These are phyloP conservation scores for Australoheros facetus DNA, from an alignment of 2,797 vertebrate species.

Conservation along the genomic window DNA sequence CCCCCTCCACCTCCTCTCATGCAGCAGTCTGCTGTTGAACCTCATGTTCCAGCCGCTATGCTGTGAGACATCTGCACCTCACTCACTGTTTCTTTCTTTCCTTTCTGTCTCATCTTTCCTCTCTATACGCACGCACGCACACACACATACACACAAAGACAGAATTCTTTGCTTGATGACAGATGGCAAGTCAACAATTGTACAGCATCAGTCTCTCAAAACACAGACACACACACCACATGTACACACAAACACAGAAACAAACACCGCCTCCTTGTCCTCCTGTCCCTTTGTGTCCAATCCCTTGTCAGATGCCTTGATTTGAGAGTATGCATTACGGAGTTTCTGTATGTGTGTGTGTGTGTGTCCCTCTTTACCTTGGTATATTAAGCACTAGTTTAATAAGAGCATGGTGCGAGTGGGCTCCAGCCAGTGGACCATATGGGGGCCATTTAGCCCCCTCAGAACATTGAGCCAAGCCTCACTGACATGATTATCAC, in stretches of 20 bases:
- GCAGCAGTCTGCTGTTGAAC: slow-evolving; percentile 87
- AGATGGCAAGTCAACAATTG: slow-evolving; percentile 99
- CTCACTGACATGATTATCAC: slow-evolving; percentile 93
- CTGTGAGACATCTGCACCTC: slow-evolving; percentile 77
- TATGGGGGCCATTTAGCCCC: slow-evolving; percentile 97
- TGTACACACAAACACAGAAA: slow-evolving; percentile 45
- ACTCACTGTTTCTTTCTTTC: slow-evolving; percentile 76
- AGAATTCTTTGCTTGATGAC: slow-evolving; percentile 86
- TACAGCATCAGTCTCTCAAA: slow-evolving; percentile 82
- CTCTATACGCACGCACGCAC: slow-evolving; percentile 26
- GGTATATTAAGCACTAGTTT: slow-evolving; percentile 84
- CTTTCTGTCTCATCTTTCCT: slow-evolving; percentile 67
- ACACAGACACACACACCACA: slow-evolving; percentile 47
- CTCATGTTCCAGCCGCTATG: slow-evolving; percentile 59
- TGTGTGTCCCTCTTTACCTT: slow-evolving; percentile 58
- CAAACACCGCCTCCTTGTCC: slow-evolving; percentile 64
- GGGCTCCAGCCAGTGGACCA: slow-evolving; percentile 92
- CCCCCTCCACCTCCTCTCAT: slow-evolving; percentile 75
- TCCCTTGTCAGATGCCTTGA: slow-evolving; percentile 66
- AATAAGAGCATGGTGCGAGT: slow-evolving; percentile 92
- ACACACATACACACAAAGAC: slow-evolving; percentile 36
- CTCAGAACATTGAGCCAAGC: slow-evolving; percentile 92
- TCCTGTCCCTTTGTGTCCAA: slow-evolving; percentile 57
- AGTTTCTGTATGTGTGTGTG: slow-evolving; percentile 24
- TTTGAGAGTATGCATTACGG: slow-evolving; percentile 49